Percentiles rank a stretch among this genome's conserved stretches.
These are phyloP conservation scores for Idaea biselata DNA, from an alignment of 2,888 invertebrate genomes.

Conservation along the genomic window DNA sequence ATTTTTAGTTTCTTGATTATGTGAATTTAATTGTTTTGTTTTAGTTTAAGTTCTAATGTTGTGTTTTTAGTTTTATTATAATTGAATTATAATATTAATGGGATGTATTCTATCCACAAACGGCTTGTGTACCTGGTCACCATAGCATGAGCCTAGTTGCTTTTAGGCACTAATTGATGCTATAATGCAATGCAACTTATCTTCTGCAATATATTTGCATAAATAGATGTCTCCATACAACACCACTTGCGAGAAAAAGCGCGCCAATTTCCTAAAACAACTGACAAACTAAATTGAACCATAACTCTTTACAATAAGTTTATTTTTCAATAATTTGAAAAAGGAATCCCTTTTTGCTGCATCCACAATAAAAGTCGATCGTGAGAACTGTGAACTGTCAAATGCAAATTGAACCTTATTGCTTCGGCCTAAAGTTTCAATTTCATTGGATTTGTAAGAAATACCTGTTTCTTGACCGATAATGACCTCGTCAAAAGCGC, in stretches of 20 bases:
- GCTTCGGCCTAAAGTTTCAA: background rate
- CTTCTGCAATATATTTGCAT: background rate
- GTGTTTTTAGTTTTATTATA: too few species aligned
- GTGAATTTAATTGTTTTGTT: too few species aligned
- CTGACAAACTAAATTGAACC: background rate
- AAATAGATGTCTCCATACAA: background rate
- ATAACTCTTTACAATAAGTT: background rate
- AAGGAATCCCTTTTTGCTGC: background rate
- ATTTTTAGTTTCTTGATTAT: too few species aligned
- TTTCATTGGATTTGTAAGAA: background rate
- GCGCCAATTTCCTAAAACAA: background rate
- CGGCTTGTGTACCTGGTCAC: too few species aligned
- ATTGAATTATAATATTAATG: too few species aligned
- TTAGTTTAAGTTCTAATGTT: too few species aligned
- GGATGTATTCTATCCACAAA: too few species aligned
- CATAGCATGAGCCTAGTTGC: too few species aligned
- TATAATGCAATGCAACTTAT: too few species aligned
- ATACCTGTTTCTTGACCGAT: background rate
- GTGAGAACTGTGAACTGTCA: background rate
- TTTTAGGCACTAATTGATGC: too few species aligned
- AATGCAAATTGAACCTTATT: background rate
- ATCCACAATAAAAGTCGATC: background rate
- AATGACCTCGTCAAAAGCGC: constrained; percentile 4
- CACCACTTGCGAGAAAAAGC: background rate
- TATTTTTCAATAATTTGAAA: background rate